Base-by-base conservation (phyloP, 23 tunicate genomes). In the Ascidia mentula region DNA sequence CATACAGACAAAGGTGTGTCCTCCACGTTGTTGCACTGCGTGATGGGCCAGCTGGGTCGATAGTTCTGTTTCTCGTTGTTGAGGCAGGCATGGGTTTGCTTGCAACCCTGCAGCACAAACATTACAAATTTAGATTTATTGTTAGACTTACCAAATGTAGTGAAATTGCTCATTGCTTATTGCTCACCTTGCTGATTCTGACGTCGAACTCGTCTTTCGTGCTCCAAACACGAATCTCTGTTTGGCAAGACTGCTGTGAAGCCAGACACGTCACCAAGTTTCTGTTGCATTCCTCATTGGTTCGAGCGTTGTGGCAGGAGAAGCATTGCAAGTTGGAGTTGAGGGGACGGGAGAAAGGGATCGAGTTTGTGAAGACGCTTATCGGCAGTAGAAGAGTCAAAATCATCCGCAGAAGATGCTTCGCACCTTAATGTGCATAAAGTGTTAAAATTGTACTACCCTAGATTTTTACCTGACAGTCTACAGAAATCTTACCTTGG, bases 61-160 rank as follows among this genome's bases (percentile, higher is more conserved):
- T 86, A 72, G 90, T 86, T 86, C 34, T 86, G 90, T n/a, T 33
- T 40, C n/a, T 46, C 32, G 69, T 86, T 86, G 79, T 86, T 86
- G 59, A 40, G 45, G 40, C 90, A 86, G 0, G 90, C 90, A 22
- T 59, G 78, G 15, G 72, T 79, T 36, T 86, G 90, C 65, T 86
- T 86, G 85, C 90, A 86, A 1, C 90, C 85, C 90, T 86, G 69
- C 18, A 42, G 72, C 32, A 13, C 39, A 71, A 28, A 69, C 72
- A 20, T 7, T 34, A 45, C 18, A 45, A 18, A 15, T 17, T 15
- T 45, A 18, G 17, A 45, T 15, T 18, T 15, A 45, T 45, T 45
- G 60, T 45, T 45, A 15, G 18, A 45, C 18, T 45, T 45, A 18
- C 17, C 60, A 45, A 45, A 45, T 45, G 60, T 18, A 45, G 18